Conservation (phyloP, 2,797 vertebrate species). For the Lateolabrax maculatus region DNA sequence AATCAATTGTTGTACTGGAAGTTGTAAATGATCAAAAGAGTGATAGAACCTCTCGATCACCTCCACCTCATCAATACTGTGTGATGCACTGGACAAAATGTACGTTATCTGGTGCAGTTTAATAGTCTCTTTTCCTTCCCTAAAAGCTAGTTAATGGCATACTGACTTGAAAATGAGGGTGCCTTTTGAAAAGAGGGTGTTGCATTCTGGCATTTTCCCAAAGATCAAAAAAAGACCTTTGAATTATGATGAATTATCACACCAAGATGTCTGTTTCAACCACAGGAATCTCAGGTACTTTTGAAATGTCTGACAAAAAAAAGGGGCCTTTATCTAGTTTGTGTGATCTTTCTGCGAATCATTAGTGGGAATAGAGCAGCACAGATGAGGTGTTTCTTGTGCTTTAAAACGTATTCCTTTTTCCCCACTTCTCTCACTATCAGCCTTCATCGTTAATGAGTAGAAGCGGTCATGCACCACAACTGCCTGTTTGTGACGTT, state of each 20-base stretch:
- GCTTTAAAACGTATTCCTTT: conserved; percentile 23
- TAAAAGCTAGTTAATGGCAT: conserved; percentile 34
- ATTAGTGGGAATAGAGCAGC: conserved; percentile 53
- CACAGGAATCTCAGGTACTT: conserved; percentile 42
- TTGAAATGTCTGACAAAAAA: conserved; percentile 50
- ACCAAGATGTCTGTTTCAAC: conserved; percentile 41
- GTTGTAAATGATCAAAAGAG: conserved; percentile 31
- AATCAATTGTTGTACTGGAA: neutral
- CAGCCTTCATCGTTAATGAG: conserved; percentile 47
- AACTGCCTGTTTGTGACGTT: conserved; percentile 15
- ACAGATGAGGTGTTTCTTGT: conserved; percentile 33
- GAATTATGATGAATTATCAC: conserved; percentile 60
- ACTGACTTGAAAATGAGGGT: conserved; percentile 51
- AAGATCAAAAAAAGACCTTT: conserved; percentile 70
- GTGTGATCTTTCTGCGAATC: conserved; percentile 58
- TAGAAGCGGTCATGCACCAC: neutral
- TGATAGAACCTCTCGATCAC: conserved; percentile 17
- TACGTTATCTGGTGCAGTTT: conserved; percentile 17
- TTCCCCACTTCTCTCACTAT: conserved; percentile 3
- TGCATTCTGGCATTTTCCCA: conserved; percentile 57
- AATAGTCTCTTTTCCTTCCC: neutral
- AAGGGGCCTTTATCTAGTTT: conserved; percentile 23
- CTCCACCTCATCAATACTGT: neutral
- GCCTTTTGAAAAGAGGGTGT: conserved; percentile 46
- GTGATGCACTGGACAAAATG: neutral